Base-by-base conservation (phyloP, 2,888 invertebrate species). In the Drosophila neotestacea region DNA sequence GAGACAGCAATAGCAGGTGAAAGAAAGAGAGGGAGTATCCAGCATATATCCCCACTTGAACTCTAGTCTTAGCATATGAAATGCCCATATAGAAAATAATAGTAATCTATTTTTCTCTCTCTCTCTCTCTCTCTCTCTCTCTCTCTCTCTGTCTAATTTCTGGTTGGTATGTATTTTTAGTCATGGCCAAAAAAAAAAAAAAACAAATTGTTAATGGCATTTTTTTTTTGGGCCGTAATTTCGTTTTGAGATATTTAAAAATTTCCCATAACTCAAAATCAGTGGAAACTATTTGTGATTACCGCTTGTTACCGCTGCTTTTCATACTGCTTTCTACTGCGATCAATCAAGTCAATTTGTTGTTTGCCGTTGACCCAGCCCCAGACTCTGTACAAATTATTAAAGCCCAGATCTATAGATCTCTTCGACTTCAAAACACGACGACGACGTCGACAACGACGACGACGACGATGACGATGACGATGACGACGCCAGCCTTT, bases 261-360 rank as follows among this genome's bases (percentile, higher is more conserved):
- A 84, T 83, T 90, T 90, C 89, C 89, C 90, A 90, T 90, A 89
- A 90, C 79, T 89, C 88, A 90, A 89, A 90, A 89, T 85, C 85
- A 88, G 84, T 89, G 85, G 79, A 88, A 90, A 90, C 86, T 85
- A 89, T 90, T 83, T 88, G 87, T 90, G 90, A 90, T 90, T 90
- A 86, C 85, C 80, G 86, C 83, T 85, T 83, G 78, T 84, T 84
- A 79, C 81, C 67, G 78, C 77, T 77, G 81, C 80, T 81, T 80
- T 85, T 81, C 80, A 81, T 84, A 70, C 70, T 72, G 85, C 80
- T 81, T 80, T 84, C 82, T 82, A 84, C 78, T 73, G 83, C 79
- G 81, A 86, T 85, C 86, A 85, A 86, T 85, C 85, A 85, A 86
- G 65, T 81, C 81, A 79, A 81, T 82, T 81, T 87, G 79, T 78